Evolutionary conservation across 1,140 invertebrate species (phyloP).

Genomic region (Panonychus citri): DNA sequence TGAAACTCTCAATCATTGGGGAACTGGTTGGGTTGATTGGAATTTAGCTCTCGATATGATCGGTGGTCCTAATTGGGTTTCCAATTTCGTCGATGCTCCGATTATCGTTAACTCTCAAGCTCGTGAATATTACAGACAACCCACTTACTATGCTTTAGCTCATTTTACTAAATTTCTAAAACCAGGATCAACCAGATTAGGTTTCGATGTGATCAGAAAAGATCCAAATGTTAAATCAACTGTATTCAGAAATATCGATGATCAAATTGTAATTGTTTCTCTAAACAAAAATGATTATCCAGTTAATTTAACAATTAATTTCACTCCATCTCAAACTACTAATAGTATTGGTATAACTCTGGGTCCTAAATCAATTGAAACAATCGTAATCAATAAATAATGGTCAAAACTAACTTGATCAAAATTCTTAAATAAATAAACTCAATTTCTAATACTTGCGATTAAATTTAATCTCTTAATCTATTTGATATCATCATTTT

Average conservation of each 20-base stretch:
- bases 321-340: too few species aligned
- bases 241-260: background rate
- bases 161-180: conserved; percentile 22
- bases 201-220: background rate
- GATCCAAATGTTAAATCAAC: background rate
- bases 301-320: background rate
- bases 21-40: conserved; percentile 29
- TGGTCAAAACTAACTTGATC: too few species aligned
- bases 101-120: conserved; percentile 23
- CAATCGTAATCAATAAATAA: too few species aligned
- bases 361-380: too few species aligned
- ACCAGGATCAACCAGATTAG: background rate
- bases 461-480: too few species aligned
- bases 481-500: too few species aligned
- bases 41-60: conserved; percentile 26
- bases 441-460: too few species aligned
- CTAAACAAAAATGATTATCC: background rate
- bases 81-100: conserved; percentile 27
- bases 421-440: too few species aligned
- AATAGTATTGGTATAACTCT: too few species aligned
- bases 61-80: conserved; percentile 28
- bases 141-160: conserved; percentile 30
- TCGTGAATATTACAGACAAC: conserved; percentile 29
- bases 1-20: conserved; percentile 21
- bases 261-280: background rate